Conservation (phyloP, 2,888 invertebrate species). For the Hipparchia sbordonii region DNA sequence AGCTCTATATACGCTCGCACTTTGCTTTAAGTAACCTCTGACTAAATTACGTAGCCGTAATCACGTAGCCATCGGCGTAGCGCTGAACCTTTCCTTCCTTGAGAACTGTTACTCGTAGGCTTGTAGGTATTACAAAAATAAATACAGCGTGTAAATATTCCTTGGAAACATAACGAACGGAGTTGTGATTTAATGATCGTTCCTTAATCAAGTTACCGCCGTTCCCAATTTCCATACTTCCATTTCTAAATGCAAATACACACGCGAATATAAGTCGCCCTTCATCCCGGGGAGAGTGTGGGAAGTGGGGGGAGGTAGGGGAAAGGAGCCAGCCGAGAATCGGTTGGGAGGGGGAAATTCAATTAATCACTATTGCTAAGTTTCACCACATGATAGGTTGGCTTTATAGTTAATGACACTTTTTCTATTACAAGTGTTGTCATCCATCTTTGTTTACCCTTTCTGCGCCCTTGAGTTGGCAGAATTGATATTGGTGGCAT, state of each 20-base stretch:
- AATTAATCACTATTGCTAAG: slow-evolving; percentile 24
- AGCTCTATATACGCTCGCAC: no score
- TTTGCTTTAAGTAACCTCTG: no score
- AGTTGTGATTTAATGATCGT: slow-evolving; percentile 26
- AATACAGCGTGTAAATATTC: neutral
- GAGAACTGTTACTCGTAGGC: no score
- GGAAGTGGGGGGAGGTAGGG: slow-evolving; percentile 4
- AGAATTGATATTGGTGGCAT: no score
- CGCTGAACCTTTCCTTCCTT: no score
- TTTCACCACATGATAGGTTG: slow-evolving; percentile 19
- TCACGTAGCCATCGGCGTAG: no score
- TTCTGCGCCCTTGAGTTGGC: no score
- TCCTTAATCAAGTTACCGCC: slow-evolving; percentile 19
- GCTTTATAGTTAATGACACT: slow-evolving; percentile 13
- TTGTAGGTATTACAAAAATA: neutral
- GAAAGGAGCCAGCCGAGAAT: neutral
- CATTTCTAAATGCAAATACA: slow-evolving; percentile 29
- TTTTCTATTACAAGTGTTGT: neutral
- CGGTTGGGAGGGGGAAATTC: slow-evolving; percentile 15
- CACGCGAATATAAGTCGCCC: slow-evolving; percentile 22
- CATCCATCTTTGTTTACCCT: neutral
- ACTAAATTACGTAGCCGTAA: no score
- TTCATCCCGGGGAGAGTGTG: neutral
- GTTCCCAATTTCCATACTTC: slow-evolving; percentile 24
- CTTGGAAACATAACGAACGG: slow-evolving; percentile 11